These are phyloP conservation scores for Otolemur crassicaudatus DNA, from an alignment of 2,797 vertebrate species.

Conservation along the genomic window DNA sequence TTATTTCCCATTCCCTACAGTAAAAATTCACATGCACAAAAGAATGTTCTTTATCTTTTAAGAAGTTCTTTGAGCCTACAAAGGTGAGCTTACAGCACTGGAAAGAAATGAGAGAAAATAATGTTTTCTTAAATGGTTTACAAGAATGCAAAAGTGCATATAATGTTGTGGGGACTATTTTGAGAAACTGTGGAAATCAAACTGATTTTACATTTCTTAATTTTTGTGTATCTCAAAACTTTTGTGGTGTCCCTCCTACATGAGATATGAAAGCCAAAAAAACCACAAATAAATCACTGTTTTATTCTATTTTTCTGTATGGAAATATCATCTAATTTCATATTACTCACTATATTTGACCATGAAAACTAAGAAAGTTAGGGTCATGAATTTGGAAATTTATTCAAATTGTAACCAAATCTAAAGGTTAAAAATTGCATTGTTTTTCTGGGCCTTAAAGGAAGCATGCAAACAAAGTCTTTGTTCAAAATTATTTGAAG, in stretches of 20 bases:
- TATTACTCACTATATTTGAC: not conserved
- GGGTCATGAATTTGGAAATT: not conserved
- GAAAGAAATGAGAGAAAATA: too few species aligned
- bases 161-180: too few species aligned
- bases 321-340: not conserved
- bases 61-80: too few species aligned
- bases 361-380: not conserved
- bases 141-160: too few species aligned
- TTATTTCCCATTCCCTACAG: too few species aligned
- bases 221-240: too few species aligned
- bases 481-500: not conserved
- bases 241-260: not conserved
- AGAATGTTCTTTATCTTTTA: too few species aligned
- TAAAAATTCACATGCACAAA: too few species aligned
- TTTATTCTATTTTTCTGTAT: not conserved
- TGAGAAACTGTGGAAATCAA: too few species aligned
- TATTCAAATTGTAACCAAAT: not conserved
- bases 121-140: too few species aligned
- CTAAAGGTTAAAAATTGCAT: not conserved
- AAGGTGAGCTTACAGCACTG: too few species aligned
- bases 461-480: not conserved
- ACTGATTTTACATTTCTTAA: too few species aligned
- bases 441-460: not conserved
- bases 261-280: not conserved
- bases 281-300: not conserved